Evolutionary conservation across 2,113 vertebrate genomes (phyloP).

Genomic region (Pachyramphus minor): DNA sequence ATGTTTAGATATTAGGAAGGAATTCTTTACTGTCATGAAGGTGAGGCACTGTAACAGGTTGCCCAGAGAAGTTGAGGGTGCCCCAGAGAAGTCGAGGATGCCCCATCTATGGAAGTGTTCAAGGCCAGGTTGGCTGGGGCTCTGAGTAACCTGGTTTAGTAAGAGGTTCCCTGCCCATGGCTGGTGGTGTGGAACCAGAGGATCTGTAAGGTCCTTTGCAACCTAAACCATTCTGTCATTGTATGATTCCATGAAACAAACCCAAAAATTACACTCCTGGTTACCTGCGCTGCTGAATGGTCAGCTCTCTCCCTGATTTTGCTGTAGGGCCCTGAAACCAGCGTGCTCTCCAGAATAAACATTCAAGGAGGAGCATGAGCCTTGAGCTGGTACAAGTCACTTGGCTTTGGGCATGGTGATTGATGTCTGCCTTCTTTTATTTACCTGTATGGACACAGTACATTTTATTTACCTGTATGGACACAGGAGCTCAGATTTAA

Average conservation of each 20-base stretch:
- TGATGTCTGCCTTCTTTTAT: background rate
- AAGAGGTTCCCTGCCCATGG: background rate
- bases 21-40: background rate
- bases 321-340: background rate
- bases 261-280: background rate
- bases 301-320: background rate
- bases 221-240: background rate
- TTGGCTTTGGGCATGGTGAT: background rate
- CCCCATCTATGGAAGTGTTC: background rate
- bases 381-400: background rate
- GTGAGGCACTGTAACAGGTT: background rate
- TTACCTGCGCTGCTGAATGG: background rate
- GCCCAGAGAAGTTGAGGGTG: background rate
- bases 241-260: background rate
- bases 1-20: background rate
- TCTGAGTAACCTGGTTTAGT: background rate
- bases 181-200: background rate
- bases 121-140: background rate
- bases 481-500: background rate
- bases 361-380: accelerated
- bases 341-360: background rate
- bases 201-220: background rate
- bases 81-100: background rate
- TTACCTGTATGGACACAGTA: background rate
- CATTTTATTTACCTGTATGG: background rate